Evolutionary conservation across 2,888 invertebrate genomes (phyloP).

Genomic region (Blomia tropicalis): DNA sequence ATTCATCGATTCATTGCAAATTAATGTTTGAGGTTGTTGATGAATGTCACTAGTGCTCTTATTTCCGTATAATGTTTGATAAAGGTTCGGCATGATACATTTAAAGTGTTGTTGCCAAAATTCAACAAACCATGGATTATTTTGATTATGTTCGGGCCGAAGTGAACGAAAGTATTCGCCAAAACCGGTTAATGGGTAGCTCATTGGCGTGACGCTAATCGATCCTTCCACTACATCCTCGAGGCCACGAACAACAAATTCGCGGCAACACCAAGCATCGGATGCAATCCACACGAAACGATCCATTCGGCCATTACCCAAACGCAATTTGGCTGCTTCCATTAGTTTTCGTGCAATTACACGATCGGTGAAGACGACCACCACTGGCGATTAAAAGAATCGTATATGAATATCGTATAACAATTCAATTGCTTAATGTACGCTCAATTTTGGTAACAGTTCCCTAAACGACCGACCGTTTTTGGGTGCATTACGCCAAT

Average conservation of each 20-base stretch:
- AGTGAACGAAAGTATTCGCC: slow-evolving; percentile 41
- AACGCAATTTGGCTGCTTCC: slow-evolving; percentile 36
- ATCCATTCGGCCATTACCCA: slow-evolving; percentile 29
- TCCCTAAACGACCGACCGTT: no score
- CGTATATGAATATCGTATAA: not conserved
- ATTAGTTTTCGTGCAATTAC: slow-evolving; percentile 38
- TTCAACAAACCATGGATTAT: slow-evolving; percentile 43
- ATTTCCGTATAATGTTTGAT: slow-evolving; percentile 12
- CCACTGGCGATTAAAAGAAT: slow-evolving; percentile 37
- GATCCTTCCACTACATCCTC: slow-evolving; percentile 40
- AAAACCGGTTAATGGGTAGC: slow-evolving; percentile 39
- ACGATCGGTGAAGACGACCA: slow-evolving; percentile 42
- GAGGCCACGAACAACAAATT: slow-evolving; percentile 31
- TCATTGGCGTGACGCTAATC: slow-evolving; percentile 42
- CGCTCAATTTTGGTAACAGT: not conserved
- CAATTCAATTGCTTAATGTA: not conserved
- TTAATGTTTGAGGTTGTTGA: slow-evolving; percentile 20
- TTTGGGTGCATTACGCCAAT: no score
- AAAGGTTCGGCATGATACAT: slow-evolving; percentile 31
- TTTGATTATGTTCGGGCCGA: slow-evolving; percentile 32
- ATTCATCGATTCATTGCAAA: not conserved
- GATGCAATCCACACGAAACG: slow-evolving; percentile 43
- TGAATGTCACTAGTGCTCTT: not conserved
- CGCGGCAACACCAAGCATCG: slow-evolving; percentile 41
- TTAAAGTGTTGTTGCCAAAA: slow-evolving; percentile 41